These are phyloP conservation scores for Cynaeus angustus DNA, from an alignment of 2,888 invertebrate species.

Conservation along the genomic window DNA sequence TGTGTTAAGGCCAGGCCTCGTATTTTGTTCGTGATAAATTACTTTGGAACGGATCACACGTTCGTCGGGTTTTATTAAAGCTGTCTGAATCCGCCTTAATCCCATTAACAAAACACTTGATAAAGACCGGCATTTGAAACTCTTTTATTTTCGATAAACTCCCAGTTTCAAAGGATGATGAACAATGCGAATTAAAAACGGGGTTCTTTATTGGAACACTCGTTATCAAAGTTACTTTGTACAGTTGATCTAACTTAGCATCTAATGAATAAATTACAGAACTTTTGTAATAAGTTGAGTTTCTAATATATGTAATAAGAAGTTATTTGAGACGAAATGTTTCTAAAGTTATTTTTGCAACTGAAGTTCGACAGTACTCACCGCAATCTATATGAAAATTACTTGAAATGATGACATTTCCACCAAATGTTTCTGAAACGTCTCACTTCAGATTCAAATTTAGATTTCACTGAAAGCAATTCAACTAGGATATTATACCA, in stretches of 20 bases:
- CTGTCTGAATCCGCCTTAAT: slow-evolving; percentile 38
- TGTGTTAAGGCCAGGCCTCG: slow-evolving; percentile 23
- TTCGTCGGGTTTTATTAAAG: slow-evolving; percentile 39
- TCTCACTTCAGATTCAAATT: not conserved
- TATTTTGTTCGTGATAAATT: slow-evolving; percentile 45
- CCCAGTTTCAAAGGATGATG: too few relatives aligned
- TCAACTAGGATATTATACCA: slow-evolving; percentile 8
- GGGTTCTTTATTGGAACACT: too few relatives aligned
- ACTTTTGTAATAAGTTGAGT: not conserved
- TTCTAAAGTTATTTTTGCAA: slow-evolving; percentile 4
- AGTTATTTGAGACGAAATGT: slow-evolving; percentile 3
- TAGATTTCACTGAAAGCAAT: slow-evolving; percentile 4
- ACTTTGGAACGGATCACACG: slow-evolving; percentile 35
- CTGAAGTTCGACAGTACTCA: not conserved
- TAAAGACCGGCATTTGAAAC: slow-evolving; percentile 25
- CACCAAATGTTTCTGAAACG: slow-evolving; percentile 13
- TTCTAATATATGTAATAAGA: too few relatives aligned
- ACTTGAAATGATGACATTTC: slow-evolving; percentile 13
- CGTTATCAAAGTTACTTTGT: too few relatives aligned
- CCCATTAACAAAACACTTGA: slow-evolving; percentile 41
- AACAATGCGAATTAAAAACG: not conserved
- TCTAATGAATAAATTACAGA: not conserved
- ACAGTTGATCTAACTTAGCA: too few relatives aligned
- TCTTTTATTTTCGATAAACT: slow-evolving; percentile 29
- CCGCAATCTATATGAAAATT: slow-evolving; percentile 19